Evolutionary conservation across 2,113 vertebrate species (phyloP).

Genomic region (Rhegmatorhina hoffmannsi): DNA sequence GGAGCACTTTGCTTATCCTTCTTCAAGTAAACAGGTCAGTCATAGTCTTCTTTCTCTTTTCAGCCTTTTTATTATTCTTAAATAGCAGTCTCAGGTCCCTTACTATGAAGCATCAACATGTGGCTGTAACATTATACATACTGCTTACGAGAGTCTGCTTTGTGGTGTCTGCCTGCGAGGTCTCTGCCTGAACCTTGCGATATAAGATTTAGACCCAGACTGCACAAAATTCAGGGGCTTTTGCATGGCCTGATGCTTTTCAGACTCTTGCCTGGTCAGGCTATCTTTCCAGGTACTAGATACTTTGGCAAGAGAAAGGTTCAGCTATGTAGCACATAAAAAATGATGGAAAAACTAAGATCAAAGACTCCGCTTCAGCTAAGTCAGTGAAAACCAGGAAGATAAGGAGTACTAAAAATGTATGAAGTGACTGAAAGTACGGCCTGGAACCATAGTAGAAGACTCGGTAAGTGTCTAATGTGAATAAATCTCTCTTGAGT

Average conservation of each 20-base stretch:
- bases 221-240: neutral
- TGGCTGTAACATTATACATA: fast-evolving
- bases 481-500: neutral
- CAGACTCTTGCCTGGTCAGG: neutral
- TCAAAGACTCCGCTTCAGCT: neutral
- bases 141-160: neutral
- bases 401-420: neutral
- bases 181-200: neutral
- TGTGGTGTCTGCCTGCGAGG: fast-evolving
- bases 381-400: neutral
- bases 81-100: neutral
- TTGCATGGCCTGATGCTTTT: neutral
- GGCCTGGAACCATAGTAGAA: neutral
- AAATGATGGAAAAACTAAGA: neutral
- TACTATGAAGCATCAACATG: neutral
- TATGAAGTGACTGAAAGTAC: neutral
- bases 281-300: neutral
- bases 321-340: neutral
- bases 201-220: neutral
- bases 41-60: neutral
- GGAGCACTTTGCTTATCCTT: neutral
- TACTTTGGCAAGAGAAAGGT: neutral
- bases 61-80: neutral
- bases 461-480: neutral
- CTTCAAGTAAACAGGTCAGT: neutral